These are phyloP conservation scores for Capreolus pygargus DNA, from an alignment of 2,113 vertebrate genomes.

Conservation along the genomic window DNA sequence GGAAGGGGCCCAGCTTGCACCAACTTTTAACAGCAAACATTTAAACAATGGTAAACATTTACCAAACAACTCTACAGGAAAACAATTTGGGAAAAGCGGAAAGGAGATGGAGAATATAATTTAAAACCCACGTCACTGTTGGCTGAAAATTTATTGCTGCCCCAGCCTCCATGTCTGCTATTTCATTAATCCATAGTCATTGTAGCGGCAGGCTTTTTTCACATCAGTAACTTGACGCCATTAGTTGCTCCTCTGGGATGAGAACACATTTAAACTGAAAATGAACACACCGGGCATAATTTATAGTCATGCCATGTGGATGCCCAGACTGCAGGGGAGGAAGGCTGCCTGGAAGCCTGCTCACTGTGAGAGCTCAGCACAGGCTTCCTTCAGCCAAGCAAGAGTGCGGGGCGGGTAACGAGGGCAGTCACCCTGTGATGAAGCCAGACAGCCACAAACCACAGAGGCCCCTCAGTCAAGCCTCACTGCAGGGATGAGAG, in stretches of 20 bases:
- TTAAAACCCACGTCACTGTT: slow-evolving; percentile 65
- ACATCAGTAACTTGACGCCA: slow-evolving; percentile 77
- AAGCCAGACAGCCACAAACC: background rate
- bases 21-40: slow-evolving; percentile 65
- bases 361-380: background rate
- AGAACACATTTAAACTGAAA: slow-evolving; percentile 78
- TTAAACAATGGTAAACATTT: slow-evolving; percentile 68
- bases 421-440: background rate
- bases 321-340: slow-evolving; percentile 51
- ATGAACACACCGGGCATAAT: slow-evolving; percentile 71
- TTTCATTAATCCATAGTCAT: slow-evolving; percentile 78
- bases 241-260: slow-evolving; percentile 77
- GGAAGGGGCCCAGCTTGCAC: background rate
- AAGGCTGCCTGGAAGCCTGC: background rate
- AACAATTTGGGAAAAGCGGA: slow-evolving; percentile 64
- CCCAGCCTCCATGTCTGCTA: slow-evolving; percentile 65
- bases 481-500: background rate
- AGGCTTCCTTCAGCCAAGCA: background rate
- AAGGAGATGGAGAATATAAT: slow-evolving; percentile 46
- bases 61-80: slow-evolving; percentile 48
- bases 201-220: slow-evolving; percentile 72
- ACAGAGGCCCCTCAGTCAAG: background rate
- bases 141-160: slow-evolving; percentile 70
- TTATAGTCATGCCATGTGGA: slow-evolving; percentile 64
- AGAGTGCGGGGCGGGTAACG: accelerated